Conservation (phyloP, 2,888 invertebrate genomes). For the Emmelina monodactyla region DNA sequence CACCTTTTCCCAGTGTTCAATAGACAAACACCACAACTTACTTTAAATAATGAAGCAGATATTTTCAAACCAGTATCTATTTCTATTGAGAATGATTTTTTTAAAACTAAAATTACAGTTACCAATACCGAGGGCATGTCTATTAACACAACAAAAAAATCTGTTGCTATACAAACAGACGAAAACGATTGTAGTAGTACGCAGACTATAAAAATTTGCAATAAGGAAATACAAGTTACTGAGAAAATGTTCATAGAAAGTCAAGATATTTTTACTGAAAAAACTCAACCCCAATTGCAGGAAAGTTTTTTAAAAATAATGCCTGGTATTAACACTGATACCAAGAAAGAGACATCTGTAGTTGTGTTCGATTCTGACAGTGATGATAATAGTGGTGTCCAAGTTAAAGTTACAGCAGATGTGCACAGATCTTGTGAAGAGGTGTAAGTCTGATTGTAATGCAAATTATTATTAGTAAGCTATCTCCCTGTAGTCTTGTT, state of each 20-base stretch:
- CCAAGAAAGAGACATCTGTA: conserved; percentile 17
- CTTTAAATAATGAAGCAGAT: neutral
- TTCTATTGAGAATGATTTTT: conserved; percentile 28
- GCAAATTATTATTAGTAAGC: conserved; percentile 1
- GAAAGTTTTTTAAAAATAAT: conserved; percentile 3
- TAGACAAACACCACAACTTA: too few species aligned
- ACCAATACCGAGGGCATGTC: conserved; percentile 17
- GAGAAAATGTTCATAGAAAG: conserved; percentile 10
- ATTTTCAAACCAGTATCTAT: conserved; percentile 21
- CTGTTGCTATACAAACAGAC: conserved; percentile 34
- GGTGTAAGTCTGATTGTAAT: conserved; percentile 25
- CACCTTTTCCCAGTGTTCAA: too few species aligned
- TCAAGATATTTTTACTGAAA: conserved; percentile 22
- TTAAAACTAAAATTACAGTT: conserved; percentile 29
- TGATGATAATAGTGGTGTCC: conserved; percentile 25
- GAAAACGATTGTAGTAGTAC: conserved; percentile 10
- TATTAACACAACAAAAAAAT: conserved; percentile 16
- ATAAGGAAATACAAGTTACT: neutral
- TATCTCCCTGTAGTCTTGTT: neutral
- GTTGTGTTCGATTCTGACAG: conserved; percentile 42
- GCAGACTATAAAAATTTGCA: neutral
- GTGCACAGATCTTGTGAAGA: conserved; percentile 32
- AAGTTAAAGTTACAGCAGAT: conserved; percentile 33
- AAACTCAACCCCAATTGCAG: conserved; percentile 8
- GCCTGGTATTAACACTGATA: conserved; percentile 3